phyloP scores from a whole-genome alignment of 2,888 invertebrate genomes.

The Empis stercorea region DNA sequence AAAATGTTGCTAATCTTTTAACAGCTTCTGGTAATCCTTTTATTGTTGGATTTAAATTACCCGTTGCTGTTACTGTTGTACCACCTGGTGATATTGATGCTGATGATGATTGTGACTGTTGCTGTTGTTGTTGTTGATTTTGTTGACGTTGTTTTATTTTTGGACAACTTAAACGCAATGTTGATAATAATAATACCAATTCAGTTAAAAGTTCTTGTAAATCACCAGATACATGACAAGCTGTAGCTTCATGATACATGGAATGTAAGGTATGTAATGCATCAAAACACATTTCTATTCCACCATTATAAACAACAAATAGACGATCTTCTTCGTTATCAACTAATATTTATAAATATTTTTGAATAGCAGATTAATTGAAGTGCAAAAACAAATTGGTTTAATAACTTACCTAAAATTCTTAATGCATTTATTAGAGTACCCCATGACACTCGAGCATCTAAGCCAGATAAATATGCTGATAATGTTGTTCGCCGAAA shows the following conservation, averaged over 20 bases:
- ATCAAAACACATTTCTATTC: slow-evolving; percentile 55
- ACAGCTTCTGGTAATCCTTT: slow-evolving; percentile 84
- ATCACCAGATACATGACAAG: slow-evolving; percentile 73
- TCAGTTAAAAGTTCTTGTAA: slow-evolving; percentile 71
- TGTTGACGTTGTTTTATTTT: slow-evolving; percentile 30
- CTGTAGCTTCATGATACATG: slow-evolving; percentile 89
- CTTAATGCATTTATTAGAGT: slow-evolving; percentile 84
- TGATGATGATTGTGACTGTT: slow-evolving; percentile 25
- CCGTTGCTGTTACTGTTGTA: slow-evolving; percentile 23
- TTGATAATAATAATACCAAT: slow-evolving; percentile 57
- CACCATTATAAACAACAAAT: slow-evolving; percentile 81
- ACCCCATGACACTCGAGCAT: slow-evolving; percentile 85
- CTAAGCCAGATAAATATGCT: slow-evolving; percentile 78
- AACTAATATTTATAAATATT: slow-evolving; percentile 33
- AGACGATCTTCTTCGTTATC: slow-evolving; percentile 82
- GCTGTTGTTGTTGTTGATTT: slow-evolving; percentile 25
- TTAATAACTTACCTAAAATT: slow-evolving; percentile 49
- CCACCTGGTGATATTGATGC: slow-evolving; percentile 25
- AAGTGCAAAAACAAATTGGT: too few species aligned
- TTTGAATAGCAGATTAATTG: too few species aligned
- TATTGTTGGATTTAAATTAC: slow-evolving; percentile 29
- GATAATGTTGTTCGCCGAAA: slow-evolving; percentile 76
- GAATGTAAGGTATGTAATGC: slow-evolving; percentile 82
- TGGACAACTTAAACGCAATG: slow-evolving; percentile 48
- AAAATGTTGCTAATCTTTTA: slow-evolving; percentile 71